Evolutionary conservation across 2,888 invertebrate species (phyloP).

Genomic region (Euzophera pinguis): DNA sequence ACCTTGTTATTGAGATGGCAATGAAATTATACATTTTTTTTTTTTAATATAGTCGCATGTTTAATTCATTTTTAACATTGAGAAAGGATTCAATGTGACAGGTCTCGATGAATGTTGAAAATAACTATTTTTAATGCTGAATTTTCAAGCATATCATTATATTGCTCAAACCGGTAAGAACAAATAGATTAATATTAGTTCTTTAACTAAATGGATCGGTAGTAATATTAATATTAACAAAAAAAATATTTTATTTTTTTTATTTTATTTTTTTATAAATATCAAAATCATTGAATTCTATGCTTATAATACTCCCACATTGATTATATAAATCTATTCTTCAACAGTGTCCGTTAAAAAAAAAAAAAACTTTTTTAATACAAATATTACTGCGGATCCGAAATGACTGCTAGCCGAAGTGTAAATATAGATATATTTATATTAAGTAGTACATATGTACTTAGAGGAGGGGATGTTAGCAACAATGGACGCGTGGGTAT

Average conservation of each 20-base stretch:
- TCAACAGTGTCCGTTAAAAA: not conserved
- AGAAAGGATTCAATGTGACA: not conserved
- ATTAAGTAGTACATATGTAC: conserved; percentile 46
- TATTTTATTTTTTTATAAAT: not conserved
- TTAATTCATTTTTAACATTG: conserved; percentile 9
- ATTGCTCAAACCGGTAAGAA: conserved; percentile 37
- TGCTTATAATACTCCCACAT: no score
- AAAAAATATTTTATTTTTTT: not conserved
- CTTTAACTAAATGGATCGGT: conserved; percentile 43
- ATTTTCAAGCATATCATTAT: conserved; percentile 22
- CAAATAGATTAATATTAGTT: conserved; percentile 33
- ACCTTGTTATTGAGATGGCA: conserved; percentile 4
- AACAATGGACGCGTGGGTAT: conserved; percentile 59
- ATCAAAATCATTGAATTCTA: not conserved
- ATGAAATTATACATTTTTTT: not conserved
- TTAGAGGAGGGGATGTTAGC: conserved; percentile 63
- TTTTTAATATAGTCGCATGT: not conserved
- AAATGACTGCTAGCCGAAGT: conserved; percentile 61
- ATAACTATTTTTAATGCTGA: not conserved
- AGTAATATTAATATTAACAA: not conserved
- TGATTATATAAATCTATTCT: no score
- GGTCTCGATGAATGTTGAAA: not conserved
- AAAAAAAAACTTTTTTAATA: not conserved
- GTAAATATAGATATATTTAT: conserved; percentile 77
- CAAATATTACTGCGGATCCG: not conserved